Percentiles rank a stretch among this genome's conserved stretches.
Evolutionary conservation across 1,140 invertebrate species (phyloP).

Genomic region (Trinorchestia longiramus): DNA sequence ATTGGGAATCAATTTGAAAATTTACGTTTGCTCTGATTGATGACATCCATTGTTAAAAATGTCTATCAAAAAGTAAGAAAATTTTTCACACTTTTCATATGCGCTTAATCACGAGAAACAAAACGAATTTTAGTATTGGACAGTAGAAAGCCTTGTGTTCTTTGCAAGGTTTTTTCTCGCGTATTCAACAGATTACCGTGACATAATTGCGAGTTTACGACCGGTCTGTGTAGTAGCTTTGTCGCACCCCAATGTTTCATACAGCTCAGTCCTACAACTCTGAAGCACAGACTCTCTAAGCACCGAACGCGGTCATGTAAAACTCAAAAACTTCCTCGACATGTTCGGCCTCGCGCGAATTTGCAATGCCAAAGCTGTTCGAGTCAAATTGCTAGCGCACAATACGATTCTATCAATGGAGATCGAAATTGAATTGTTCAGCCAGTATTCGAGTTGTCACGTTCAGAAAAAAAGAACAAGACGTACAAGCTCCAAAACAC

Average conservation of each 20-base stretch:
- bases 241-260: background rate
- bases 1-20: no score
- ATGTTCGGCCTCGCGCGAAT: background rate
- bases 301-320: background rate
- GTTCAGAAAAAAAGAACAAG: background rate
- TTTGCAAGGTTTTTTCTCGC: background rate
- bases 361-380: background rate
- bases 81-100: background rate
- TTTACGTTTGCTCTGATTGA: no score
- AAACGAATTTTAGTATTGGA: background rate
- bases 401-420: background rate
- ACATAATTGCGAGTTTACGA: background rate
- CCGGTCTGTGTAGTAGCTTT: background rate
- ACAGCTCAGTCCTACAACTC: background rate
- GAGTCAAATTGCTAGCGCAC: background rate
- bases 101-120: background rate
- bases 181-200: background rate
- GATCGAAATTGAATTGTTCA: background rate
- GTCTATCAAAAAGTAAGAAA: background rate
- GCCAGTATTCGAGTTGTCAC: background rate
- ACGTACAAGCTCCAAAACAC: background rate
- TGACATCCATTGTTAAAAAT: no score
- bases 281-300: background rate
- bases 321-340: background rate
- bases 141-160: background rate